Conservation (phyloP, 2,888 invertebrate species). For the Troilus luridus region DNA sequence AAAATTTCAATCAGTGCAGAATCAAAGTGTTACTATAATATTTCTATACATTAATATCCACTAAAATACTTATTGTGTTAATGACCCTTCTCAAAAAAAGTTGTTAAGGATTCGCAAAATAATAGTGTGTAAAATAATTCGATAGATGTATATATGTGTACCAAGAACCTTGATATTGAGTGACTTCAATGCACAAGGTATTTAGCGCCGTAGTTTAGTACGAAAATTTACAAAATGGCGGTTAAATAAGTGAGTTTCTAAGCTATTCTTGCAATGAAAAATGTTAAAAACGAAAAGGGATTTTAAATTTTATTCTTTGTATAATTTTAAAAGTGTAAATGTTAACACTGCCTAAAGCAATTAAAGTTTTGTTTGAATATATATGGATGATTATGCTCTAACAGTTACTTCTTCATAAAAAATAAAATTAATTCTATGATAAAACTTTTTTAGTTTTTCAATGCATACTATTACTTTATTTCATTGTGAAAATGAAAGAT, state of each 20-base stretch:
- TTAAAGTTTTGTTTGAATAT: neutral
- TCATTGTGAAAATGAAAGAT: too few species aligned
- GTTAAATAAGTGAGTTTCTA: neutral
- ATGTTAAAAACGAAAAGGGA: neutral
- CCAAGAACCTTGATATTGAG: neutral
- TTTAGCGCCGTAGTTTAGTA: neutral
- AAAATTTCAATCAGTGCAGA: neutral
- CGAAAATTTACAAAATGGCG: neutral
- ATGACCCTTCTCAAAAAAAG: too few species aligned
- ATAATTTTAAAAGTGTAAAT: neutral
- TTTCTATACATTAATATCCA: too few species aligned
- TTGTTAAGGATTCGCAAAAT: too few species aligned
- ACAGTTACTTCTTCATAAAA: too few species aligned
- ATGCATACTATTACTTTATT: too few species aligned
- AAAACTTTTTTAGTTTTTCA: too few species aligned
- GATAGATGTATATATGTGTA: too few species aligned
- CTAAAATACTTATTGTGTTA: too few species aligned
- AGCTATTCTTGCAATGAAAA: neutral
- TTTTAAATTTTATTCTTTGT: neutral
- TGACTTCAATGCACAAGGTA: neutral
- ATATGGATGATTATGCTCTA: too few species aligned
- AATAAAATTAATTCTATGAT: too few species aligned
- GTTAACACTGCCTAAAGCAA: neutral
- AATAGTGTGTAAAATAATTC: too few species aligned
- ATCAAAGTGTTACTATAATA: neutral